Base-by-base conservation (phyloP, 1,140 invertebrate genomes). In the Nilaparvata lugens region DNA sequence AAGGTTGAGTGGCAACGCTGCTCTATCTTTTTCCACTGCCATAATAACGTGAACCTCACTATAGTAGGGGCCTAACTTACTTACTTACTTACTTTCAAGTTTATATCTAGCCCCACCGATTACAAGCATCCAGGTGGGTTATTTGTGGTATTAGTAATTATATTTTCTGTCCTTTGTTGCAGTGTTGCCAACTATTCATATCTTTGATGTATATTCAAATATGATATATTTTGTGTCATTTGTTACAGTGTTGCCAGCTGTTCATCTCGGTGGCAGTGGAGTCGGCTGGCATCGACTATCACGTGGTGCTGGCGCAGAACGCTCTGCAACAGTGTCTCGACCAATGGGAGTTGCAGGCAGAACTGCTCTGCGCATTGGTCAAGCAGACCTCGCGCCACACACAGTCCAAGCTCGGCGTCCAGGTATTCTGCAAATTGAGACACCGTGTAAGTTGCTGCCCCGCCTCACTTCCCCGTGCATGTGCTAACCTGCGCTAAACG, bases 261-360 rank as follows among this genome's bases (percentile, higher is more conserved):
- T 97, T 96, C 75, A 94, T 93, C 81, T 95, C 91, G 16, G 93
- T 95, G 63, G 85, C 87, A 16, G 86, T 97, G 62, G 94, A 97
- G 75, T 90, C 94, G 67, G 89, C 92, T 38, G 91, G 91, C 66
- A 95, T 97, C 67, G 94, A 97, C 76, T 95, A 95, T 73, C 94
- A 97, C 71, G 93, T 97, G 66, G 89, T 91, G 52, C 77, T 97
- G 62, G 93, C 93, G 21, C 94, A 97, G 82, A 95, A 95, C 73
- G 89, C 93, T 9, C 77, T 97, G 48, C 88, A 93, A 71, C 87
- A 91, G 69, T 95, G 93, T 74, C 77, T 97, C 48, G 87, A 93
- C 66, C 85, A 88, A 71, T 81, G 85, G 57, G 91, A 95, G 75
- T 80, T 97, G 60, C 93, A 96, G 71, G 86, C 90, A 69, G 94